Evolutionary conservation across 1,140 invertebrate genomes (phyloP), one percentile per base, ranked within the genome.

Genomic region (Trachelipus rathkii): DNA sequence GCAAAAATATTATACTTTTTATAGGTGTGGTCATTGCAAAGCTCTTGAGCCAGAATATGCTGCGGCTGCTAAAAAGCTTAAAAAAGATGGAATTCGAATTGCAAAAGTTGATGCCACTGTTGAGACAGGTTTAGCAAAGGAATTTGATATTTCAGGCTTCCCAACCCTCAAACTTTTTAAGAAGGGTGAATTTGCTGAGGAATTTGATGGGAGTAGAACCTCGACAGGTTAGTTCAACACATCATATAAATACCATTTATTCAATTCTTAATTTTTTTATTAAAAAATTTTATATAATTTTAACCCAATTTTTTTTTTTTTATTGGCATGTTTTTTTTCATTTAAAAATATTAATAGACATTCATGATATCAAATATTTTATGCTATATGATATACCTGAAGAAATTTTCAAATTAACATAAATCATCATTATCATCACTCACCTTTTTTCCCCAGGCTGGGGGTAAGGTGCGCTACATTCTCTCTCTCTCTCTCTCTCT

Each of bases 51-150:
- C 84, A 10, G 83, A 84, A 74, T 85, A 83, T 81, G 84, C 84
- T 10, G 82, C 83, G 3, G 80, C 80, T 70, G 81, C 81, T 8
- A 70, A 85, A 21, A 83, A 84, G 74, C 72, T 78, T 8, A 78
- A 79, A 44, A 81, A 83, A 24, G 83, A 83, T 10, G 85, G 85
- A 45, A 82, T 88, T n/a, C 76, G 82, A 23, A 80, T 88, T 44
- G 86, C 83, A 1, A 88, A 87, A 82, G 86, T 88, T 0, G 87
- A 88, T 82, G 86, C 86, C 7, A 87, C 87, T n/a, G 81, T 83
- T 50, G 84, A 88, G 76, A 82, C 43, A 13, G 84, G 84, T 11
- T 78, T 88, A 15, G 85, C 84, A 23, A 80, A 83, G 73, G 84
- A 84, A 81, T 87, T 82, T 79, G 82, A 78, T 71, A 79, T 84